A percentile compares a stretch with the other conserved stretches of the same genome.
phyloP scores from a whole-genome alignment of 2,113 vertebrate genomes.

The Glaucomys volans region DNA sequence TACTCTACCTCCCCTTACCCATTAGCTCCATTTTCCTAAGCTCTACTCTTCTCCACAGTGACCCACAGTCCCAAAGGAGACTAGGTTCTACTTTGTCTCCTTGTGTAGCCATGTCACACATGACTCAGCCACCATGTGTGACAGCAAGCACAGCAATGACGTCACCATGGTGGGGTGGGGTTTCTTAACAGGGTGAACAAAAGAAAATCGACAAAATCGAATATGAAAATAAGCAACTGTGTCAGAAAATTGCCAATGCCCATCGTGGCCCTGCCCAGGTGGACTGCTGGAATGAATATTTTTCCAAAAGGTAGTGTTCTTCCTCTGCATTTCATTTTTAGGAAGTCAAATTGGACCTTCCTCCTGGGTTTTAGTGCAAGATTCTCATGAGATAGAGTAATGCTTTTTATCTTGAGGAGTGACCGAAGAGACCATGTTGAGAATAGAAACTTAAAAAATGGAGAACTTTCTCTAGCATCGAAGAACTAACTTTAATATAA shows the following conservation, averaged over 20 bases:
- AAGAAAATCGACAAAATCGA: conserved; percentile 80
- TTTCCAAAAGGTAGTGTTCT: conserved; percentile 72
- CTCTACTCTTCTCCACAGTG: not conserved
- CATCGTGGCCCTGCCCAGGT: conserved; percentile 71
- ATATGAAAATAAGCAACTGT: conserved; percentile 79
- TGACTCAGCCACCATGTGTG: accelerated
- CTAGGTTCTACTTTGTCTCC: too few species aligned
- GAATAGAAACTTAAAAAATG: not conserved
- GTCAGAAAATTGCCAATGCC: conserved; percentile 80
- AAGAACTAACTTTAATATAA: not conserved
- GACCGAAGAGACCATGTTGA: not conserved
- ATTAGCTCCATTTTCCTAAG: not conserved
- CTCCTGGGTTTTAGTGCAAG: not conserved
- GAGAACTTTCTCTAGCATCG: not conserved
- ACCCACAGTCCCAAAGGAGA: not conserved
- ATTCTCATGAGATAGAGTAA: not conserved
- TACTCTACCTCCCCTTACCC: not conserved
- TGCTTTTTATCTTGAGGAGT: not conserved
- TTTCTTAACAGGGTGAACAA: conserved; percentile 80
- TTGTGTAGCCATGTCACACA: too few species aligned
- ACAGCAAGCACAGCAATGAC: accelerated
- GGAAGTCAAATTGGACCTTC: not conserved
- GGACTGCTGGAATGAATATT: conserved; percentile 83
- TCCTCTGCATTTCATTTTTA: not conserved
- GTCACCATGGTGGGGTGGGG: not conserved